These are phyloP conservation scores for Mizuhopecten yessoensis DNA, from an alignment of 1,140 invertebrate species.

Conservation along the genomic window DNA sequence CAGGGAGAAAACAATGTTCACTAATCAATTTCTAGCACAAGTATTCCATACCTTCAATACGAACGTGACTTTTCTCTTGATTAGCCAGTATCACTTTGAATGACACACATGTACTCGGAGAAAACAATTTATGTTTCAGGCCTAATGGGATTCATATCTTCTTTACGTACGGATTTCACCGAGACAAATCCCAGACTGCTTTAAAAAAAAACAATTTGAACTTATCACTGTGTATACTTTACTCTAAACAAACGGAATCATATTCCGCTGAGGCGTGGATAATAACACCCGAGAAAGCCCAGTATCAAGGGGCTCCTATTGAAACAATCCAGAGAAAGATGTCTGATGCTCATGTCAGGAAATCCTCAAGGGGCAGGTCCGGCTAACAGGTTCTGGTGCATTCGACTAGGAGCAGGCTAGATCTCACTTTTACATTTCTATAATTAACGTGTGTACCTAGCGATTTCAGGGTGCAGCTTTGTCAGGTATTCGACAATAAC, in stretches of 20 bases:
- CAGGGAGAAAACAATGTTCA: no score
- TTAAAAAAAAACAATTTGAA: background rate
- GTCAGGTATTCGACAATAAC: background rate
- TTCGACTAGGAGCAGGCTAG: background rate
- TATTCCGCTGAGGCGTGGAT: background rate
- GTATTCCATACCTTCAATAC: no score
- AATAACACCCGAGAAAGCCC: background rate
- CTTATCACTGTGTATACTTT: background rate
- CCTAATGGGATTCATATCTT: background rate
- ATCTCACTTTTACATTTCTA: background rate
- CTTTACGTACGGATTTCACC: background rate
- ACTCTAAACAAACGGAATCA: background rate
- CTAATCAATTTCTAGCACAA: no score
- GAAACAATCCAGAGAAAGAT: background rate
- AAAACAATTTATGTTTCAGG: background rate
- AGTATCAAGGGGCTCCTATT: background rate
- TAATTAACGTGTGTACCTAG: background rate
- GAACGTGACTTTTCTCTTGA: no score
- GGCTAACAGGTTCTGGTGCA: background rate
- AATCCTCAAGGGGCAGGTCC: slow-evolving; percentile 7
- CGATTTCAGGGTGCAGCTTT: background rate
- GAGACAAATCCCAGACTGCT: background rate
- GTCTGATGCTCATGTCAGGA: background rate
- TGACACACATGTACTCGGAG: background rate
- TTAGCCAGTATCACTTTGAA: no score